phyloP scores from a whole-genome alignment of 2,888 invertebrate species.

The Xestoiulus laeticollis region DNA sequence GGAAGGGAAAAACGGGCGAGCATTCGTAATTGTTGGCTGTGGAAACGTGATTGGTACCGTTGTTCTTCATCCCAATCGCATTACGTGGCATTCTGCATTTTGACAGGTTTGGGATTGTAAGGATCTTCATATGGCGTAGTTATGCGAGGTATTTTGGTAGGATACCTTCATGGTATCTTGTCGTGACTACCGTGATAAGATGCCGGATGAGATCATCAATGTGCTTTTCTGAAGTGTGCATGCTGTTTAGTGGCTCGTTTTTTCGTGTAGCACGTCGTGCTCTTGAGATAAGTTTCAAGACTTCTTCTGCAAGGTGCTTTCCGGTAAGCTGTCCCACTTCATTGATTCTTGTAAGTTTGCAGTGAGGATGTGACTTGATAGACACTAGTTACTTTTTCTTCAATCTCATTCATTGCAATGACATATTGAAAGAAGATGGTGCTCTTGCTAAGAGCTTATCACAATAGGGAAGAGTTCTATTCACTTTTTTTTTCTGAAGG shows the following conservation, averaged over 20 bases:
- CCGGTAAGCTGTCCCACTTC: neutral
- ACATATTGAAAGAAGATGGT: neutral
- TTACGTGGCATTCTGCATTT: neutral
- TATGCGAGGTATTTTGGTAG: neutral
- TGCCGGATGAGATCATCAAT: neutral
- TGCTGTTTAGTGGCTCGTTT: too few species aligned
- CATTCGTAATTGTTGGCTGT: neutral
- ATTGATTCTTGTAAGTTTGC: neutral
- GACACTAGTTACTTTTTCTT: neutral
- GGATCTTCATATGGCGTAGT: neutral
- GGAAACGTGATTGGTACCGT: neutral
- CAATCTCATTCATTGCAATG: neutral
- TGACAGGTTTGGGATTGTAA: neutral
- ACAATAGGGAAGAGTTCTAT: neutral
- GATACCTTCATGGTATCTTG: neutral
- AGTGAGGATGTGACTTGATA: neutral
- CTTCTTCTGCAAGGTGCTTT: neutral
- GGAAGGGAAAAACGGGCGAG: neutral
- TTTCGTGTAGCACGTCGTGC: too few species aligned
- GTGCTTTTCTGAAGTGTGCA: too few species aligned
- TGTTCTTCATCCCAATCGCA: neutral
- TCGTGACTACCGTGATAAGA: neutral
- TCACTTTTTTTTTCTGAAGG: neutral
- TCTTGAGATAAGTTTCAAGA: too few species aligned
- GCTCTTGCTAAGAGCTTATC: neutral